Evolutionary conservation across 2,113 vertebrate genomes (phyloP).

Genomic region (Poeciliopsis turrubarensis): DNA sequence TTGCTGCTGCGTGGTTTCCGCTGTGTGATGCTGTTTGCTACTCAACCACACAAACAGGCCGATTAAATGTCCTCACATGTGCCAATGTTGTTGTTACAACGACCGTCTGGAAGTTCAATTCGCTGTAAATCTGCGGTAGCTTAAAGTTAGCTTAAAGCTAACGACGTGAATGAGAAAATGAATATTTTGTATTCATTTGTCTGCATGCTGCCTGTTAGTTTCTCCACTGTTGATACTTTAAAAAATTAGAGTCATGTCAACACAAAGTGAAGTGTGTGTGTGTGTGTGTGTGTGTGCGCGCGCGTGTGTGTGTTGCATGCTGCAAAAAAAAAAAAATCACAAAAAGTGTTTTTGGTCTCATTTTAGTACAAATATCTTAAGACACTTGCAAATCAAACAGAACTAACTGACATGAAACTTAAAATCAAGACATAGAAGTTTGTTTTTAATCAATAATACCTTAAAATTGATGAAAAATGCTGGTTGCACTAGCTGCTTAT

Average conservation of each 20-base stretch:
- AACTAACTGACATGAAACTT: no score
- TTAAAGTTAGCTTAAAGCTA: neutral
- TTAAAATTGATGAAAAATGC: no score
- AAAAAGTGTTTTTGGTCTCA: no score
- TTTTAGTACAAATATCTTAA: no score
- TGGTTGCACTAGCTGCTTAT: no score
- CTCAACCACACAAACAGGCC: neutral
- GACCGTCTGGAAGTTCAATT: neutral
- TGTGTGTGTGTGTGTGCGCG: conserved; percentile 5
- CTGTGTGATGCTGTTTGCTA: conserved; percentile 9
- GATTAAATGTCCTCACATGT: conserved; percentile 2
- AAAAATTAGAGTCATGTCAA: conserved; percentile 11
- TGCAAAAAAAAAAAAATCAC: no score
- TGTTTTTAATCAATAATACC: no score
- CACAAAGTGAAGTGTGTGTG: conserved; percentile 9
- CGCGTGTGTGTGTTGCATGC: neutral
- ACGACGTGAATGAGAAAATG: neutral
- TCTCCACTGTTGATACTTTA: neutral
- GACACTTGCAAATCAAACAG: no score
- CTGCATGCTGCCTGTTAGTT: conserved; percentile 12
- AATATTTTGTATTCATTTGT: neutral
- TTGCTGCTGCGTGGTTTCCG: neutral
- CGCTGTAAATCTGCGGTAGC: neutral
- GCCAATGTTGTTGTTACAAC: neutral
- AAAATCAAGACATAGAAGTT: no score